phyloP scores from a whole-genome alignment of 2,888 invertebrate species.

The Rhingia campestris region DNA sequence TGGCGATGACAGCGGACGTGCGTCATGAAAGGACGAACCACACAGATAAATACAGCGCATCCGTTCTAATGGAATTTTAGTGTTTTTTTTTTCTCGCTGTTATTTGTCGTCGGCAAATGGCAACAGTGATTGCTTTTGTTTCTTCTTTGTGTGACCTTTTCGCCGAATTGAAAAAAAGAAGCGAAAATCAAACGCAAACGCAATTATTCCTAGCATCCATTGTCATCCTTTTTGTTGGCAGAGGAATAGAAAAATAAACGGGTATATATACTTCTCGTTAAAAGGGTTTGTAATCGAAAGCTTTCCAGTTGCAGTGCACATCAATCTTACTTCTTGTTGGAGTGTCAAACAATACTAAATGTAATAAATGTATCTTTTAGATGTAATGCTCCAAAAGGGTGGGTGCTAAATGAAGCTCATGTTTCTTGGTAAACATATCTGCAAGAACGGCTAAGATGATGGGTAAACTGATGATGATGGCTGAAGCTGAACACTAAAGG shows the following conservation, averaged over 20 bases:
- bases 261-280: constrained; percentile 16
- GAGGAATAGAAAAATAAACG: not conserved
- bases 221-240: constrained; percentile 31
- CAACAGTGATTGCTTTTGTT: constrained; percentile 64
- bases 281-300: constrained; percentile 66
- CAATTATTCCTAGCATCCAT: constrained; percentile 48
- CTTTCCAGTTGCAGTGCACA: constrained; percentile 51
- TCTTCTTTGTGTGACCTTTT: constrained; percentile 40
- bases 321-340: constrained; percentile 55
- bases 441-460: constrained; percentile 36
- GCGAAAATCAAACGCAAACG: constrained; percentile 30
- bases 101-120: constrained; percentile 25
- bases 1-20: constrained; percentile 21
- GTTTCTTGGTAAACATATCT: constrained; percentile 71
- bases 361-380: constrained; percentile 44
- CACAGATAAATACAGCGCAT: constrained; percentile 70
- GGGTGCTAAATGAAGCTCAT: constrained; percentile 69
- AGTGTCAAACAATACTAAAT: constrained; percentile 12
- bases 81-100: constrained; percentile 45
- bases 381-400: constrained; percentile 45
- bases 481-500: constrained; percentile 75
- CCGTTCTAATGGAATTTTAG: constrained; percentile 66
- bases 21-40: constrained; percentile 58
- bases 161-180: constrained; percentile 1
- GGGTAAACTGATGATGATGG: constrained; percentile 47